A percentile compares a stretch with the other conserved stretches of the same genome.
Evolutionary conservation across 2,113 vertebrate genomes (phyloP).

Genomic region (Myanophis thanlyinensis): DNA sequence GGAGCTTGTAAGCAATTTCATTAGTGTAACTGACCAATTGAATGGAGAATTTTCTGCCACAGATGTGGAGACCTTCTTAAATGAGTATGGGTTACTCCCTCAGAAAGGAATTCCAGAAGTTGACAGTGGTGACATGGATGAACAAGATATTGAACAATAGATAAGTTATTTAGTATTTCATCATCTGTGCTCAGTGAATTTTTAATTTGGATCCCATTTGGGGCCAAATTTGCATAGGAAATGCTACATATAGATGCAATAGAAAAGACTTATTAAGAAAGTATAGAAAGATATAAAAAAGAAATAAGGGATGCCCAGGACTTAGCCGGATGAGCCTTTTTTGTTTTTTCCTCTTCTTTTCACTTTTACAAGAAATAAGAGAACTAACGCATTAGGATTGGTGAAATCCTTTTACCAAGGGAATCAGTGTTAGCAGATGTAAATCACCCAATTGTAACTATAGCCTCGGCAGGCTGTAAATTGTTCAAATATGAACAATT

Average conservation of each 20-base stretch:
- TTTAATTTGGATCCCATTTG: slow-evolving; percentile 28
- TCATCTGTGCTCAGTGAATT: neutral
- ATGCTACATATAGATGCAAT: slow-evolving; percentile 18
- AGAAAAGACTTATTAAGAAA: slow-evolving; percentile 1
- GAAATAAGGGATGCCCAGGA: neutral
- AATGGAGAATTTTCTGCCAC: slow-evolving; percentile 89
- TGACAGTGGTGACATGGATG: slow-evolving; percentile 70
- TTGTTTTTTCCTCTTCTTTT: neutral
- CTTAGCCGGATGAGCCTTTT: neutral
- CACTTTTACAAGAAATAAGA: neutral
- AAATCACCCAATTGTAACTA: neutral
- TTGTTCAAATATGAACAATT: too few relatives aligned
- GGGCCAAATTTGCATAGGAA: slow-evolving; percentile 55
- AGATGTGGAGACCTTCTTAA: slow-evolving; percentile 92
- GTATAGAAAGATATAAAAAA: slow-evolving; percentile 31
- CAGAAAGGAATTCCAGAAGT: slow-evolving; percentile 77
- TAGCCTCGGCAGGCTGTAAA: neutral
- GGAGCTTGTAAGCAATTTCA: slow-evolving; percentile 93
- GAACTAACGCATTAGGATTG: neutral
- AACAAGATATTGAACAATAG: slow-evolving; percentile 79
- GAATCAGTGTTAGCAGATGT: neutral
- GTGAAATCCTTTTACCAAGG: neutral
- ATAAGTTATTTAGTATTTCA: neutral
- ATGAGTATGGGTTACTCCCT: slow-evolving; percentile 92
- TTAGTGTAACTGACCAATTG: slow-evolving; percentile 85